Percentiles rank a stretch among this genome's conserved stretches.
Conservation (phyloP, 2,797 vertebrate genomes). For the Karalla daura region DNA sequence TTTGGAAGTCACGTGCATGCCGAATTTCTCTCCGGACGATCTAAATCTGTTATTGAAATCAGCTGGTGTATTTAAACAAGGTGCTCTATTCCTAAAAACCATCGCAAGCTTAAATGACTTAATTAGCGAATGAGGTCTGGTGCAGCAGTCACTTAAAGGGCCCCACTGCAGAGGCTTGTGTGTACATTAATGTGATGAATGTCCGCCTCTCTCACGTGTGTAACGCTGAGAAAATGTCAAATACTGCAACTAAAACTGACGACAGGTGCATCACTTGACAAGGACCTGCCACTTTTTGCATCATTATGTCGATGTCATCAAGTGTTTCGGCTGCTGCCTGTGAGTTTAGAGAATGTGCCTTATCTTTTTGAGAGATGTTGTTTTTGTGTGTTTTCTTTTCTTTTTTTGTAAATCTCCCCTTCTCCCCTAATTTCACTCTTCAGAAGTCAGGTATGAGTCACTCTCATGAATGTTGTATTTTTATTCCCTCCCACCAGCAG, state of each 20-base stretch:
- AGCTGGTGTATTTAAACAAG: neutral
- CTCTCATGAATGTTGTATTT: constrained; percentile 24
- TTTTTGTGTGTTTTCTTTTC: too few species aligned
- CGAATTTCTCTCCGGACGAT: neutral
- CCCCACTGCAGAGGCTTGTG: constrained; percentile 5
- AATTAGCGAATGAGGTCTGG: constrained; percentile 7
- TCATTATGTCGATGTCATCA: neutral
- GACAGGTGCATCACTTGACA: neutral
- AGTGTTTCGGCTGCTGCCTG: neutral
- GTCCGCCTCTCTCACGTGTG: neutral
- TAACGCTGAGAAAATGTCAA: neutral
- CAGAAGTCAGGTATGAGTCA: constrained; percentile 29
- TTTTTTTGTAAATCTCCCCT: too few species aligned
- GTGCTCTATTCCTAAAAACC: accelerated
- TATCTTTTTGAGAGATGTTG: neutral
- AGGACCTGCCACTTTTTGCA: too few species aligned
- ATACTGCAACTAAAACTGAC: neutral
- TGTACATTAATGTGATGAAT: neutral
- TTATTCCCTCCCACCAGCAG: constrained; percentile 25
- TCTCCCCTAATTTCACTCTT: neutral
- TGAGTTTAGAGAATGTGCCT: neutral
- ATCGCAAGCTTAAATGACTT: neutral
- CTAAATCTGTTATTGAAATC: neutral
- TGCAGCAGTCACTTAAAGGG: neutral
- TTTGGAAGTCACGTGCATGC: neutral